phyloP scores from a whole-genome alignment of 2,797 vertebrate species.

The Urophycis tenuis region DNA sequence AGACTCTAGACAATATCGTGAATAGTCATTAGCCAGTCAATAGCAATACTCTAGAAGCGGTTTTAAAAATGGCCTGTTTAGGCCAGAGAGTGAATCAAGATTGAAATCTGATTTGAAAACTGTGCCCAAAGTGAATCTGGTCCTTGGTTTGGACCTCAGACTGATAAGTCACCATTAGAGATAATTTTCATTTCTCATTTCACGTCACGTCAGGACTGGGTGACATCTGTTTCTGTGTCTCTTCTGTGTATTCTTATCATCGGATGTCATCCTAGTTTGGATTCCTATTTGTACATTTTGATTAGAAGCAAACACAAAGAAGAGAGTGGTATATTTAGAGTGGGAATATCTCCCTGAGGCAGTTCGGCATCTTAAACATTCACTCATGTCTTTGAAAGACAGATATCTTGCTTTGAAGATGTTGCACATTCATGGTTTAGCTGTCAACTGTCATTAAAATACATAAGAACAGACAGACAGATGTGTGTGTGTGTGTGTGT shows the following conservation, averaged over 20 bases:
- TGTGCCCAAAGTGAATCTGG: not conserved
- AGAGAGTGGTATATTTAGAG: not conserved
- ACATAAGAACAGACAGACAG: conserved; percentile 5
- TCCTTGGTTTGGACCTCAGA: not conserved
- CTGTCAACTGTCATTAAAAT: conserved; percentile 6
- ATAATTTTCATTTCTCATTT: not conserved
- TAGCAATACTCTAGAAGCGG: too few relatives aligned
- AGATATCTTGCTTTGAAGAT: conserved; percentile 3
- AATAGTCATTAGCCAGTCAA: too few relatives aligned
- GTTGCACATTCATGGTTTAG: conserved; percentile 6
- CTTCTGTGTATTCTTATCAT: not conserved
- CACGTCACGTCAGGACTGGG: not conserved
- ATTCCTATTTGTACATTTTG: conserved; percentile 3
- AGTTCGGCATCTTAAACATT: not conserved
- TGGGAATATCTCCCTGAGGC: not conserved
- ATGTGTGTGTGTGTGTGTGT: not conserved
- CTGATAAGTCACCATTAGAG: not conserved
- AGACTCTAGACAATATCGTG: too few relatives aligned
- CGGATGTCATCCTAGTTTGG: conserved; percentile 1
- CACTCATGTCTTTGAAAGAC: not conserved
- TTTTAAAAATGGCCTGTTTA: not conserved
- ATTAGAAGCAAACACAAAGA: not conserved
- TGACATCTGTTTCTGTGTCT: not conserved
- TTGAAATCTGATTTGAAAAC: not conserved
- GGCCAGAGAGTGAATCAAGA: not conserved